Conservation (phyloP, 2,888 invertebrate species). For the Spatulosminthurus flaviceps region DNA sequence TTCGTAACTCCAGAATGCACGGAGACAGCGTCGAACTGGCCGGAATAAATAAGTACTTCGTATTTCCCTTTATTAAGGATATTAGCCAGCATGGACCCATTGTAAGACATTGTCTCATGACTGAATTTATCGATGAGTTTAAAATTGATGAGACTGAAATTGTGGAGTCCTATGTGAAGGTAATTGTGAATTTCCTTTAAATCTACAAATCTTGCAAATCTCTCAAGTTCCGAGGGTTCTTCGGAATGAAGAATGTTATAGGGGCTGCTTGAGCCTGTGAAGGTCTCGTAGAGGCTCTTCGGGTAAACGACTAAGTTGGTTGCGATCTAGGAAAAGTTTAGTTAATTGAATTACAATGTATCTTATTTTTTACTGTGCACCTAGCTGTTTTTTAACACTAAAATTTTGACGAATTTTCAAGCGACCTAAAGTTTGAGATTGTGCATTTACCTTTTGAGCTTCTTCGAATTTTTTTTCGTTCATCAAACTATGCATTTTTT, state of each 20-base stretch:
- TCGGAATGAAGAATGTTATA: background rate
- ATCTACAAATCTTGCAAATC: background rate
- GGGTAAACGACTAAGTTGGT: background rate
- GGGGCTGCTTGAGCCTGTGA: background rate
- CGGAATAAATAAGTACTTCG: constrained; percentile 83
- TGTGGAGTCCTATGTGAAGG: background rate
- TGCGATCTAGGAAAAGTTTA: background rate
- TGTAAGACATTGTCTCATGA: background rate
- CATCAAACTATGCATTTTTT: constrained; percentile 72
- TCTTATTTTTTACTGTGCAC: too few species aligned
- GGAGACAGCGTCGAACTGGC: constrained; percentile 90
- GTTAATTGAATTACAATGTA: background rate
- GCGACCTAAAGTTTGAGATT: background rate
- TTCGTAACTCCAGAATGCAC: constrained; percentile 85
- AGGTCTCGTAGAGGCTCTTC: background rate
- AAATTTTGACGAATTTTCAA: too few species aligned
- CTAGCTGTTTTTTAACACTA: too few species aligned
- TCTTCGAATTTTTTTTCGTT: constrained; percentile 73
- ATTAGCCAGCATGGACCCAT: constrained; percentile 69
- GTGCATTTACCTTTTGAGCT: constrained; percentile 72
- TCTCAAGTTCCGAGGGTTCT: background rate
- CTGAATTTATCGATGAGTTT: background rate
- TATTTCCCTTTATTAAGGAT: constrained; percentile 73
- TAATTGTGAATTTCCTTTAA: background rate
- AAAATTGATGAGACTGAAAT: background rate